A percentile compares a stretch with the other conserved stretches of the same genome.
These are phyloP conservation scores for Chlorops oryzae DNA, from an alignment of 1,140 invertebrate genomes.

Conservation along the genomic window DNA sequence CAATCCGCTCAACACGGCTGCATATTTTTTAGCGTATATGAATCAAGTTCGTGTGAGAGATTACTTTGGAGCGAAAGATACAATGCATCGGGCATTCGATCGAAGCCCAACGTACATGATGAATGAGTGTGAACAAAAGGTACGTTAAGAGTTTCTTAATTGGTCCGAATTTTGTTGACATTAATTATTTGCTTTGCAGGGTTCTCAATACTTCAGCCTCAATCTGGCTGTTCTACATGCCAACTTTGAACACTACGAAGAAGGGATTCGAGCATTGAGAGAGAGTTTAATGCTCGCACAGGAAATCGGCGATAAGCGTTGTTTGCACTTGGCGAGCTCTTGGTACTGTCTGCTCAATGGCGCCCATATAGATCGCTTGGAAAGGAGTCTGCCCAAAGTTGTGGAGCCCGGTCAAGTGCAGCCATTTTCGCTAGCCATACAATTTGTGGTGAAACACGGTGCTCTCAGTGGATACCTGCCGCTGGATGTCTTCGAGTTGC, in stretches of 20 bases:
- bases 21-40: slow-evolving; percentile 86
- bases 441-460: slow-evolving; percentile 55
- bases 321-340: slow-evolving; percentile 76
- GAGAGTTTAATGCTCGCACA: slow-evolving; percentile 85
- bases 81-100: slow-evolving; percentile 81
- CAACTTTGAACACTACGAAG: slow-evolving; percentile 76
- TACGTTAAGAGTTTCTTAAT: background rate
- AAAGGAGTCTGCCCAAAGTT: slow-evolving; percentile 22
- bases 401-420: slow-evolving; percentile 56
- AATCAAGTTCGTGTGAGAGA: slow-evolving; percentile 83
- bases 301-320: slow-evolving; percentile 76
- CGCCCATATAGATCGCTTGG: slow-evolving; percentile 41
- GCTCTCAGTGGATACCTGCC: slow-evolving; percentile 41
- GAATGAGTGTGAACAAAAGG: slow-evolving; percentile 57
- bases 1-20: slow-evolving; percentile 76
- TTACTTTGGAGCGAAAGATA: slow-evolving; percentile 76
- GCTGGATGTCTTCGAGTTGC: slow-evolving; percentile 58
- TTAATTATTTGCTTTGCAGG: slow-evolving; percentile 28
- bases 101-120: slow-evolving; percentile 55
- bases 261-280: slow-evolving; percentile 70
- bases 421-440: slow-evolving; percentile 59
- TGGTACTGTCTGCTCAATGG: slow-evolving; percentile 67
- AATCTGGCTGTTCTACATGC: slow-evolving; percentile 84
- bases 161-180: background rate
- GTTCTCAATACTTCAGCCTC: slow-evolving; percentile 80